phyloP scores from a whole-genome alignment of 2,113 vertebrate species.

The Tupaia chinensis region DNA sequence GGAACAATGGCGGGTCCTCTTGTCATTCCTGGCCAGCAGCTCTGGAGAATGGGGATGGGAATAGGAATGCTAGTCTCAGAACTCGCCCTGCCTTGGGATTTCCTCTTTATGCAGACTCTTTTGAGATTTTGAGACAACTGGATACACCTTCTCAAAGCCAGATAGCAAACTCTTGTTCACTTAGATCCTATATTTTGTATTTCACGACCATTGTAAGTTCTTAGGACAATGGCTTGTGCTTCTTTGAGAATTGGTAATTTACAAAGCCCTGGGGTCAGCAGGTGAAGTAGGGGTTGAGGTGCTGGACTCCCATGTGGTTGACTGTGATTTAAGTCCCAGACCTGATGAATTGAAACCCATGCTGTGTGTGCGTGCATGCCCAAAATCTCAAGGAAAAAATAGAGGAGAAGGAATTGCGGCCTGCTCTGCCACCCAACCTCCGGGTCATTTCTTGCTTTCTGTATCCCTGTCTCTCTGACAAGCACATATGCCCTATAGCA shows the following conservation, averaged over 20 bases:
- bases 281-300: too few species aligned
- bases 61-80: not conserved
- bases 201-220: not conserved
- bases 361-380: too few species aligned
- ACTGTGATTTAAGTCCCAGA: too few species aligned
- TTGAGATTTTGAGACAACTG: conserved; percentile 10
- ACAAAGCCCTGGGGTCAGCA: not conserved
- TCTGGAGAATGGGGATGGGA: not conserved
- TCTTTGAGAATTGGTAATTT: conserved; percentile 28
- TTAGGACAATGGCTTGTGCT: not conserved
- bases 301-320: too few species aligned
- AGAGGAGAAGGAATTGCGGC: too few species aligned
- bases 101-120: conserved; percentile 43
- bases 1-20: conserved; percentile 19
- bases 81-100: conserved; percentile 23
- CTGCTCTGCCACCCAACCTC: too few species aligned
- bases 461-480: too few species aligned
- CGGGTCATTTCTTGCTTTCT: too few species aligned
- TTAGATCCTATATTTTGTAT: conserved; percentile 4
- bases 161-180: not conserved
- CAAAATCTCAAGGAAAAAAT: too few species aligned
- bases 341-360: too few species aligned
- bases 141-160: conserved; percentile 40
- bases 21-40: conserved; percentile 30
- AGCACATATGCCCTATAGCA: too few species aligned